Evolutionary conservation across 2,888 invertebrate species (phyloP).

Genomic region (Drosophila leonis): DNA sequence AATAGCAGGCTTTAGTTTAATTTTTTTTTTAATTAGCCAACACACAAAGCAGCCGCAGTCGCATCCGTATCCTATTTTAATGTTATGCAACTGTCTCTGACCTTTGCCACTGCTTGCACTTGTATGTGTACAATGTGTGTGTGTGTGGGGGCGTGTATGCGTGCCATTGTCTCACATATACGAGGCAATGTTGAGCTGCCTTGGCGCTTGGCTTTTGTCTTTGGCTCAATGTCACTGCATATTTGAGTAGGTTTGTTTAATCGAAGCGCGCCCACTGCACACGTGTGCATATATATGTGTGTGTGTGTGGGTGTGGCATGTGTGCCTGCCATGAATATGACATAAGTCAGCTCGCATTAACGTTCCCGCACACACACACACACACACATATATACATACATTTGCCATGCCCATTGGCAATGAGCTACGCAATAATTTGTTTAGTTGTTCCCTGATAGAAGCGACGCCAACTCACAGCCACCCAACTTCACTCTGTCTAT

Average conservation of each 20-base stretch:
- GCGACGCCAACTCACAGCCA: conserved; percentile 1
- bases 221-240: conserved; percentile 78
- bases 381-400: background rate
- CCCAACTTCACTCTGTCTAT: background rate
- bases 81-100: conserved; percentile 48
- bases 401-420: conserved; percentile 1
- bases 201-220: conserved; percentile 55
- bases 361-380: conserved; percentile 22
- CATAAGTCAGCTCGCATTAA: conserved; percentile 55
- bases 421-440: conserved; percentile 48
- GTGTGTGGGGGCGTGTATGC: conserved; percentile 5
- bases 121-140: conserved; percentile 2
- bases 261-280: conserved; percentile 61
- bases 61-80: conserved; percentile 11
- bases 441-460: conserved; percentile 38
- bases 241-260: conserved; percentile 77
- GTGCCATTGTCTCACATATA: conserved; percentile 29
- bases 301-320: conserved; percentile 35
- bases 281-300: conserved; percentile 14
- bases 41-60: conserved; percentile 19
- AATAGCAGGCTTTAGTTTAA: conserved; percentile 23
- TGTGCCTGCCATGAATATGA: conserved; percentile 64
- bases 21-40: conserved; percentile 46
- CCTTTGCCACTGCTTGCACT: conserved; percentile 43
- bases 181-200: conserved; percentile 15